Conservation (phyloP, 2,797 vertebrate genomes). For the Syngnathus acus region DNA sequence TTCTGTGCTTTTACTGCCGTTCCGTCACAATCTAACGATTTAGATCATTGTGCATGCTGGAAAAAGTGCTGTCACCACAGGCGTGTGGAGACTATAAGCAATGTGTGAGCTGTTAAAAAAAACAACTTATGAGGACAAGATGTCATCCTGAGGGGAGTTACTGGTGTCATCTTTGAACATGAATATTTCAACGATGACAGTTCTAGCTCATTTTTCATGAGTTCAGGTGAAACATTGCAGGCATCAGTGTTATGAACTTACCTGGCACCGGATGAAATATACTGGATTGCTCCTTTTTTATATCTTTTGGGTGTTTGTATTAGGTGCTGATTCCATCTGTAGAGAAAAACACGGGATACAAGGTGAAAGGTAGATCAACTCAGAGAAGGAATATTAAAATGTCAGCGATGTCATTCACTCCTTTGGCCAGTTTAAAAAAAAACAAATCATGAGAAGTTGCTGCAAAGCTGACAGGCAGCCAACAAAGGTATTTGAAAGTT, state of each 20-base stretch:
- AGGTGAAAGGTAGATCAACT: neutral
- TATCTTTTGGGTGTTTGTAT: constrained; percentile 42
- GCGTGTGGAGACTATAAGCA: constrained; percentile 13
- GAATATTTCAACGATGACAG: constrained; percentile 19
- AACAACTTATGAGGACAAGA: constrained; percentile 32
- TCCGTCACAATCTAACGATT: constrained; percentile 34
- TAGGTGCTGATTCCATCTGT: constrained; percentile 62
- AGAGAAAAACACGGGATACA: constrained; percentile 17
- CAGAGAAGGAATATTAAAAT: neutral
- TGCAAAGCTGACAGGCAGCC: neutral
- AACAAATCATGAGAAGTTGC: neutral
- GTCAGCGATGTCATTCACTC: too few species aligned
- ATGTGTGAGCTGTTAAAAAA: constrained; percentile 16
- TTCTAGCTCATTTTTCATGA: constrained; percentile 19
- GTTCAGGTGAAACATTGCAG: constrained; percentile 16
- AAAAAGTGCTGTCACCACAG: constrained; percentile 50
- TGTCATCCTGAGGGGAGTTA: constrained; percentile 18
- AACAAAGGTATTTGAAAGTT: constrained; percentile 9
- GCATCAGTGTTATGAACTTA: constrained; percentile 27
- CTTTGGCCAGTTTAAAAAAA: too few species aligned
- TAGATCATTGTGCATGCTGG: constrained; percentile 40
- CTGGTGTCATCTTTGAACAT: constrained; percentile 42
- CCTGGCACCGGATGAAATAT: constrained; percentile 40
- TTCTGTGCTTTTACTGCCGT: constrained; percentile 39
- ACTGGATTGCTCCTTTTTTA: constrained; percentile 32